These are phyloP conservation scores for Punctoribates punctum DNA, from an alignment of 2,888 invertebrate genomes.

Conservation along the genomic window DNA sequence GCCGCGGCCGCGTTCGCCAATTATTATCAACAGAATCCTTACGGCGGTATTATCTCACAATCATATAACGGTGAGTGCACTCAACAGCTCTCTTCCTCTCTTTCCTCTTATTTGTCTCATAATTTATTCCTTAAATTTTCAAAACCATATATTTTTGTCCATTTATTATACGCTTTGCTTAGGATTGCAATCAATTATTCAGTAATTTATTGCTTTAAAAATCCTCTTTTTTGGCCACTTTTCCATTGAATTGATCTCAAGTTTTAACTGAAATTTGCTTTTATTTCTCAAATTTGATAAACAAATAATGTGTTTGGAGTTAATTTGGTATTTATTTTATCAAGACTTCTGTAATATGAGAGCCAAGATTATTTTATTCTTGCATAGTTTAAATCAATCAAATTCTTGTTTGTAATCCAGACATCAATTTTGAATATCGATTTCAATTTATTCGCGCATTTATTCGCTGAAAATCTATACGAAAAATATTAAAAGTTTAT, in stretches of 20 bases:
- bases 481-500: background rate
- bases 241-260: no score
- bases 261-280: background rate
- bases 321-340: background rate
- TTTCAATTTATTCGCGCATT: background rate
- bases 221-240: no score
- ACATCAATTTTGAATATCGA: background rate
- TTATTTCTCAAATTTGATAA: background rate
- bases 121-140: no score
- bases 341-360: background rate
- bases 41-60: slow-evolving; percentile 45
- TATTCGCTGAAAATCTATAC: no score
- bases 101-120: no score
- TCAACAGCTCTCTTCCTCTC: background rate
- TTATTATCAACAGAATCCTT: slow-evolving; percentile 46
- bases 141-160: no score
- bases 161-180: no score
- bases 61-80: slow-evolving; percentile 43
- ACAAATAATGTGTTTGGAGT: background rate
- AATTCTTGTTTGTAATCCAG: background rate
- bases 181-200: no score
- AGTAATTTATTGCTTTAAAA: no score
- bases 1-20: slow-evolving; percentile 43
- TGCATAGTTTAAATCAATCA: background rate
- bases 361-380: background rate